Percentiles rank a stretch among this genome's conserved stretches.
Evolutionary conservation across 2,113 vertebrate species (phyloP).

Genomic region (Panthera leo): DNA sequence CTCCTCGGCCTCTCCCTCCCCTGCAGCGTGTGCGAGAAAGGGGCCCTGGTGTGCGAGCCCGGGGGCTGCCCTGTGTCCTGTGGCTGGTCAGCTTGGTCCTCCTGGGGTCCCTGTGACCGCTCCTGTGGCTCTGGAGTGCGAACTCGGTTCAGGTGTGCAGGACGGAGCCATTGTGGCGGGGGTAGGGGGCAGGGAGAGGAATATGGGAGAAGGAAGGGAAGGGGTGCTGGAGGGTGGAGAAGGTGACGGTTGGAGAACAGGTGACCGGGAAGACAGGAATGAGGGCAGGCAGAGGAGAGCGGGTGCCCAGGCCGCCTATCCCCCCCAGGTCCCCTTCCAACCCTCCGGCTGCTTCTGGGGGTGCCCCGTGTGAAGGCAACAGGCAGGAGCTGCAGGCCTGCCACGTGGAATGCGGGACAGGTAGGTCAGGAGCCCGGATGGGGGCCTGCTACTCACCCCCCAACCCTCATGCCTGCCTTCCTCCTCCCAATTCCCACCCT

Average conservation of each 20-base stretch:
- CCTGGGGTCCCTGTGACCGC: slow-evolving; percentile 90
- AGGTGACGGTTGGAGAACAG: fast-evolving
- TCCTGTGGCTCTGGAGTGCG: slow-evolving; percentile 88
- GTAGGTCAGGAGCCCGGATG: slow-evolving; percentile 71
- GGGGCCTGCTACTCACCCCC: fast-evolving
- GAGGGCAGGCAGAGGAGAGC: too few species aligned
- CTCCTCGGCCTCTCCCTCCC: fast-evolving
- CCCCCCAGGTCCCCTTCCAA: slow-evolving; percentile 86
- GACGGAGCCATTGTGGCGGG: fast-evolving
- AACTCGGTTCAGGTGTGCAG: slow-evolving; percentile 89
- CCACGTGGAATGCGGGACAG: slow-evolving; percentile 82
- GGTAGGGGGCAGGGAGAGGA: not conserved
- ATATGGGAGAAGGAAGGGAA: not conserved
- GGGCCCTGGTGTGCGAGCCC: slow-evolving; percentile 85
- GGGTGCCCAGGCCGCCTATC: not conserved
- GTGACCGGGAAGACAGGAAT: not conserved
- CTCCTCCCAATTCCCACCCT: fast-evolving
- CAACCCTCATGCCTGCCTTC: not conserved
- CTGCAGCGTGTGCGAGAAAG: slow-evolving; percentile 86
- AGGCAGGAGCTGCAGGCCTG: slow-evolving; percentile 86
- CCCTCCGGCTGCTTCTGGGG: slow-evolving; percentile 74
- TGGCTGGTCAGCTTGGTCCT: slow-evolving; percentile 93
- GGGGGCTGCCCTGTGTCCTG: slow-evolving; percentile 85
- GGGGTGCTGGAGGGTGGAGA: not conserved
- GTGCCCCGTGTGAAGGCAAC: slow-evolving; percentile 86